These are phyloP conservation scores for Damaliscus lunatus DNA, from an alignment of 2,113 vertebrate genomes.

Conservation along the genomic window DNA sequence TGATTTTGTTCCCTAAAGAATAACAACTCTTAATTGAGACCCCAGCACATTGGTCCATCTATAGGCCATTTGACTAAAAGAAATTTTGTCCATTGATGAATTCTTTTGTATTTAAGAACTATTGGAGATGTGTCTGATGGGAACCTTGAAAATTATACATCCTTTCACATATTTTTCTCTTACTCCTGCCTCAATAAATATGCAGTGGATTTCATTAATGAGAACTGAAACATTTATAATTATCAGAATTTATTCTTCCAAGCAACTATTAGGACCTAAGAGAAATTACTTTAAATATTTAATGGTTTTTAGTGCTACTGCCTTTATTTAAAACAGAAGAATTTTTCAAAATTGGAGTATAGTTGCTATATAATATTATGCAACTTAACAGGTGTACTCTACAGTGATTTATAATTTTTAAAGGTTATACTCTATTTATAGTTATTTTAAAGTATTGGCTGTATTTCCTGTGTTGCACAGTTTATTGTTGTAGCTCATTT, in stretches of 20 bases:
- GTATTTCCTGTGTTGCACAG: neutral
- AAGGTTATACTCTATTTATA: neutral
- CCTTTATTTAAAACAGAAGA: neutral
- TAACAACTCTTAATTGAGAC: neutral
- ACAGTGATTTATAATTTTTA: neutral
- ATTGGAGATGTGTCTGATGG: neutral
- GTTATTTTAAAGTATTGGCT: neutral
- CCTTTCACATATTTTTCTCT: neutral
- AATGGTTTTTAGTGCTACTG: neutral
- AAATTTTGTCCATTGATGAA: neutral
- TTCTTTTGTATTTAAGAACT: neutral
- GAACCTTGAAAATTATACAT: neutral
- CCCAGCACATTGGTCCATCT: neutral
- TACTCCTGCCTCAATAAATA: neutral
- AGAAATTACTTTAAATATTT: neutral
- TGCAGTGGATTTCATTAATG: neutral
- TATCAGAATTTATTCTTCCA: neutral
- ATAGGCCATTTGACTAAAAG: neutral
- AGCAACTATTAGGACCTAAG: neutral
- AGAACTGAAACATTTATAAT: neutral
- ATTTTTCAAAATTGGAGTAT: neutral
- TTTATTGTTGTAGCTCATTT: neutral
- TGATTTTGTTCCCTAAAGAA: constrained; percentile 44
- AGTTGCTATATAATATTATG: neutral
- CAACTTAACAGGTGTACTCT: neutral